Evolutionary conservation across 2,888 invertebrate species (phyloP), one percentile per base, ranked within the genome.

Genomic region (Campopleginae sp.): DNA sequence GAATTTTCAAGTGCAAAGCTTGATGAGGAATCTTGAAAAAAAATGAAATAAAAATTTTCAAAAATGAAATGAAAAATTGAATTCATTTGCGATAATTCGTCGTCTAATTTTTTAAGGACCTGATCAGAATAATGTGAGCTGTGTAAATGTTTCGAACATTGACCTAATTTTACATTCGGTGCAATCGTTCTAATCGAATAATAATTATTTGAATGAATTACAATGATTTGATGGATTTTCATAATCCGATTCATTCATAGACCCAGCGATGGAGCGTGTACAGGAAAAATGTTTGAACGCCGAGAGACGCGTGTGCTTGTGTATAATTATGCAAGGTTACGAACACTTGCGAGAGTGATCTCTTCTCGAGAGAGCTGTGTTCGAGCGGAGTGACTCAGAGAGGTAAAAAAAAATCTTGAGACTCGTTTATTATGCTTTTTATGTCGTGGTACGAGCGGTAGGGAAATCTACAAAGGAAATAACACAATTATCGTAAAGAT

Each of bases 241-340:
- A 19, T 38, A 23, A 48, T 14, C 31, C 70, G 48, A n/a, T 46
- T 38, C 46, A 46, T 70, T 46, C 46, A 31, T 38, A 3, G 38
- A 66, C 23, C 19, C 66, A 14, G 10, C 19, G 12, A 19, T 1
- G 10, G 14, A 51, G 19, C n/a, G n/a, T 7, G 48, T 68, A 68
- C 68, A 48, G 27, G 68, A 72, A 38, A 72, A 72, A 27, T 75
- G 8, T 46, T 58, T 19, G 44, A 19, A 8, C 19, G 71, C 38
- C 48, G n/a, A 33, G 42, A 54, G n/a, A 58, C 33, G 44, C 65
- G 66, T 63, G 10, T 61, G 48, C 51, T 84, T 44, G 58, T 51
- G 66, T 68, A 70, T 70, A 79, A 72, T 85, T 85, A 79, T 79
- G 85, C 82, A 85, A 85, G 85, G 85, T 82, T 81, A 58, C 74